A percentile compares a stretch with the other conserved stretches of the same genome.
phyloP scores from a whole-genome alignment of 2,113 vertebrate genomes.

The Atherinomorus stipes region DNA sequence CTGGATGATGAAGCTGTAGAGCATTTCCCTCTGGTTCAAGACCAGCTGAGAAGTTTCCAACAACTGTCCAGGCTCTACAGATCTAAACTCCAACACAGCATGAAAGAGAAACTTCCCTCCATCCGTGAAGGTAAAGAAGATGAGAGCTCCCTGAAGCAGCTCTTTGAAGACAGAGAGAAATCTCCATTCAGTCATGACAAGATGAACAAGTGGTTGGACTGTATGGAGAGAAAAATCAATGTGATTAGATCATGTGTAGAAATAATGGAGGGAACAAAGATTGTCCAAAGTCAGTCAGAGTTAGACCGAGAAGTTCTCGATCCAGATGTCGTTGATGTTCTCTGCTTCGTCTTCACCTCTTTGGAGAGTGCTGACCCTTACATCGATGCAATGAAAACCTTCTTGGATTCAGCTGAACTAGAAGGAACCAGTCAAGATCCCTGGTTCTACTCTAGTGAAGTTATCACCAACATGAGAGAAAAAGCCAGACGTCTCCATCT shows the following conservation, averaged over 20 bases:
- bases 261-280: not conserved
- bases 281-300: not conserved
- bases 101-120: not conserved
- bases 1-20: not conserved
- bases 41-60: slow-evolving; percentile 23
- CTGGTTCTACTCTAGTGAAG: not conserved
- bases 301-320: not conserved
- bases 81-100: rapidly evolving
- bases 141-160: not conserved
- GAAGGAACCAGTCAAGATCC: not conserved
- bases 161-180: not conserved
- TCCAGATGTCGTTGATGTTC: not conserved
- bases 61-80: not conserved
- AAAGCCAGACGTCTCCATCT: not conserved
- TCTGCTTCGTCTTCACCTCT: slow-evolving; percentile 53
- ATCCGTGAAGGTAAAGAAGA: slow-evolving; percentile 21
- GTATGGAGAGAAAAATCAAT: slow-evolving; percentile 33
- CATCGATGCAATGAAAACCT: not conserved
- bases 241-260: not conserved
- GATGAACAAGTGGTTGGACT: slow-evolving; percentile 15
- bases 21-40: slow-evolving; percentile 38
- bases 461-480: not conserved
- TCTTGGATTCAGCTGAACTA: not conserved
- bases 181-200: not conserved
- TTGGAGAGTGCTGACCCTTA: not conserved